A percentile compares a stretch with the other conserved stretches of the same genome.
phyloP scores from a whole-genome alignment of 2,888 invertebrate species.

The Hydropsyche betteni region DNA sequence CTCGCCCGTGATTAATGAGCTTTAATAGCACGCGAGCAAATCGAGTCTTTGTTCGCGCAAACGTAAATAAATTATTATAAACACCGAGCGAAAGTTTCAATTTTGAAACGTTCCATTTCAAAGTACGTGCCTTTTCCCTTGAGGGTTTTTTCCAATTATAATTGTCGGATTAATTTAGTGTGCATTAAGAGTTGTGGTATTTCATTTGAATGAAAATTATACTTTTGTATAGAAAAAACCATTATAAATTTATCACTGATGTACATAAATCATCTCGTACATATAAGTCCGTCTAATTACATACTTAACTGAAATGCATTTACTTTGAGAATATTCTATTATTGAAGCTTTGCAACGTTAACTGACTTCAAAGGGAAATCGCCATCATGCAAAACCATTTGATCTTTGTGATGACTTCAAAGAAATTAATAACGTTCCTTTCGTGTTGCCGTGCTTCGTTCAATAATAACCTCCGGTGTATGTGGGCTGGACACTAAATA shows the following conservation, averaged over 20 bases:
- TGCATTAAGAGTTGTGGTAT: too few species aligned
- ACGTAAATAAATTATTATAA: too few species aligned
- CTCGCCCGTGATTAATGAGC: constrained; percentile 25
- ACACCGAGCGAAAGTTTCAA: too few species aligned
- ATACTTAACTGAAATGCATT: neutral
- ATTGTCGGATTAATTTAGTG: too few species aligned
- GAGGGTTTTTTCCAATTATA: too few species aligned
- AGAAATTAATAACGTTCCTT: neutral
- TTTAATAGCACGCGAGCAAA: constrained; percentile 22
- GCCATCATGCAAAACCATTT: neutral
- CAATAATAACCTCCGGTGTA: too few species aligned
- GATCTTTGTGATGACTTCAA: constrained; percentile 14
- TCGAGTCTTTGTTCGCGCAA: constrained; percentile 17
- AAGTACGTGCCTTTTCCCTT: too few species aligned
- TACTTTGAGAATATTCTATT: constrained; percentile 27
- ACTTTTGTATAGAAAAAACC: neutral
- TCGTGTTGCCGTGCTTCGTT: too few species aligned
- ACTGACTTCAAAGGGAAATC: constrained; percentile 27
- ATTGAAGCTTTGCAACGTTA: constrained; percentile 11
- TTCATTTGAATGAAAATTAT: too few species aligned
- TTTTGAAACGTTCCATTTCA: too few species aligned
- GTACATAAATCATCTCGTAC: neutral
- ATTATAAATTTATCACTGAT: neutral
- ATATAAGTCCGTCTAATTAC: neutral
- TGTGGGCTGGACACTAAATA: too few species aligned